Evolutionary conservation across 2,797 vertebrate genomes (phyloP), one percentile per base, ranked within the genome.

Genomic region (Gouania willdenowi): DNA sequence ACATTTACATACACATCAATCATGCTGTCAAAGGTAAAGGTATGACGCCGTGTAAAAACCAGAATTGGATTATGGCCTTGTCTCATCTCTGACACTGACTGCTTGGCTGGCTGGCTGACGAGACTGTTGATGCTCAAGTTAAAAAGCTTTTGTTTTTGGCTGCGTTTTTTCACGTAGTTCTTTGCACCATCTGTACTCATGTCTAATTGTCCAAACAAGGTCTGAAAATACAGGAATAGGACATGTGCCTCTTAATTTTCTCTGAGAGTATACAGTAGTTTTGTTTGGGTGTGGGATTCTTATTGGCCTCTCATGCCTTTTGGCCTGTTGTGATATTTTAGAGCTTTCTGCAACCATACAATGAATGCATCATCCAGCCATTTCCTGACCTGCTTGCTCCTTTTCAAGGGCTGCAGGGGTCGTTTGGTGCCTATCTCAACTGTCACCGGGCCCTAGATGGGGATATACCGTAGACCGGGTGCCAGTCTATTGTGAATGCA

Each of bases 1-100:
- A 77, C 78, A 86, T 86, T 86, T 86, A 78, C 83, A 86, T 84
- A 83, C 64, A 74, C 83, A 86, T 86, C 83, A 82, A 83, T 86
- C 83, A 84, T 27, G 11, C 75, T 84, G 82, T 84, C 81, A 77
- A 77, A 82, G 66, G 75, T 75, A 83, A 81, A 83, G 71, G 77
- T 83, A 84, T 79, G 83, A 82, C 35, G 67, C 73, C 47, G 62
- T 87, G 82, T 84, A 81, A 85, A 81, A 85, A 76, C 50, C 60
- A 69, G 81, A 86, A 83, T 87, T 85, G 78, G 80, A 86, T 87
- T 80, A 87, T 85, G 75, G 79, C 78, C 79, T 79, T 72, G 79
- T 79, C 76, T 72, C 55, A 71, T 79, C 48, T 45, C 74, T 81
- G 69, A 83, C 82, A 81, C 75, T 69, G 67, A 75, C 74, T 82